phyloP scores from a whole-genome alignment of 2,797 vertebrate species.

The Cuniculus paca region DNA sequence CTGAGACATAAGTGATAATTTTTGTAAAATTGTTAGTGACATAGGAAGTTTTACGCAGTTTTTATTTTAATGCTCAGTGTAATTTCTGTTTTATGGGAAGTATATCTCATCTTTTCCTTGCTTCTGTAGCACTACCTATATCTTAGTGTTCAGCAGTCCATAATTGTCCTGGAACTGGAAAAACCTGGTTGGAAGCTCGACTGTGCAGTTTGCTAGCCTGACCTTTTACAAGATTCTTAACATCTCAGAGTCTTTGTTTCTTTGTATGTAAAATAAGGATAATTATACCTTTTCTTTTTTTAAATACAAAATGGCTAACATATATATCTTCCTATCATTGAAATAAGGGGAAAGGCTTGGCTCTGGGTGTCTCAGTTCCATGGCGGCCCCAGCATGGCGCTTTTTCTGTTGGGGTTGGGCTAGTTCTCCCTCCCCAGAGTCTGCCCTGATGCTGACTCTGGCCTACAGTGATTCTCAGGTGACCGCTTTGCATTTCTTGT shows the following conservation, averaged over 20 bases:
- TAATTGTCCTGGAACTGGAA: background rate
- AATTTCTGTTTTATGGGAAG: background rate
- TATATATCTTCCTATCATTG: no score
- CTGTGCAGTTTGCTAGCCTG: background rate
- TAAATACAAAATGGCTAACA: no score
- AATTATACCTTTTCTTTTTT: conserved; percentile 30
- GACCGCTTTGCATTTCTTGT: background rate
- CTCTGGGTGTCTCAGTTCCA: no score
- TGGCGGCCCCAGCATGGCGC: no score
- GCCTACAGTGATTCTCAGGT: no score
- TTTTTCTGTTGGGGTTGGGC: no score
- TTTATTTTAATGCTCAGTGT: conserved; percentile 14
- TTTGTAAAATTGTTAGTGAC: conserved; percentile 26
- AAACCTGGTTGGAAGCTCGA: background rate
- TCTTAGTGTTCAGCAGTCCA: background rate
- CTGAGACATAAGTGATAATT: background rate
- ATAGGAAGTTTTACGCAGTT: conserved; percentile 1
- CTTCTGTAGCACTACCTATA: conserved; percentile 12
- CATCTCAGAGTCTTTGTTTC: conserved; percentile 32
- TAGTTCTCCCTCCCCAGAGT: no score
- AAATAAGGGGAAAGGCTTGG: no score
- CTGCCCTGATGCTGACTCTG: no score
- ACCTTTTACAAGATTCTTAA: background rate
- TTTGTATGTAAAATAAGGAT: conserved; percentile 10
- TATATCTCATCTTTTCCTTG: background rate